These are phyloP conservation scores for Whitmania pigra DNA, from an alignment of 1,140 invertebrate species.

Conservation along the genomic window DNA sequence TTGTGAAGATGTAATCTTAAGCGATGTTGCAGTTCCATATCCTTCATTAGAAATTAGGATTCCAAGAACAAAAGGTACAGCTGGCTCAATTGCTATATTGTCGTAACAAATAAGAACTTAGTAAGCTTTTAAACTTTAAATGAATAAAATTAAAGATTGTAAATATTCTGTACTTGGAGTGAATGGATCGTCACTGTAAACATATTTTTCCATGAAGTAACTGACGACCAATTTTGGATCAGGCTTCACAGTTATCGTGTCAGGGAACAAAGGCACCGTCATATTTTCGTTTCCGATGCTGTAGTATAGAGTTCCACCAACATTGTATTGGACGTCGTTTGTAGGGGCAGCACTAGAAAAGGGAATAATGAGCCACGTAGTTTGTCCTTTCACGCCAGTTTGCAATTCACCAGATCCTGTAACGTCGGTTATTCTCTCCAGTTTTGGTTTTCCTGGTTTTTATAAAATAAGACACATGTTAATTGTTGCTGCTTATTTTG, in stretches of 20 bases:
- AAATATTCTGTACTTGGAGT: constrained; percentile 19
- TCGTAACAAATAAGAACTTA: background rate
- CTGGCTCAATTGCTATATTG: constrained; percentile 22
- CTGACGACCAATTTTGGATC: constrained; percentile 27
- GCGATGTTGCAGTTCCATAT: constrained; percentile 27
- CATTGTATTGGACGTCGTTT: constrained; percentile 25
- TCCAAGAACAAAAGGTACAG: constrained; percentile 28
- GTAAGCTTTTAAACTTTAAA: background rate
- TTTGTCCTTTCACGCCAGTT: constrained; percentile 21
- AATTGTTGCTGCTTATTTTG: background rate
- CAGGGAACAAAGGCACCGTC: constrained; percentile 26
- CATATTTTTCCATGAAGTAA: constrained; percentile 29
- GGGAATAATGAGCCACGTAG: constrained; percentile 28
- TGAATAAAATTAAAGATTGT: background rate
- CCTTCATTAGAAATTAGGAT: constrained; percentile 29
- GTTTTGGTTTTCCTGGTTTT: constrained; percentile 21
- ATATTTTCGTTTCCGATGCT: constrained; percentile 22
- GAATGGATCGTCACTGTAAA: constrained; percentile 28
- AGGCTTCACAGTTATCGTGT: constrained; percentile 29
- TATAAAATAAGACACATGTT: background rate
- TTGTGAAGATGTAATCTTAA: constrained; percentile 31
- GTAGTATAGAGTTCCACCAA: constrained; percentile 25
- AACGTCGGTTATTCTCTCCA: constrained; percentile 26
- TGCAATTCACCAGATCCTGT: constrained; percentile 24
- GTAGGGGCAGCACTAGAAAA: constrained; percentile 27